Percentiles rank a stretch among this genome's conserved stretches.
Conservation (phyloP, 2,888 invertebrate genomes). For the Rhagonycha fulva region DNA sequence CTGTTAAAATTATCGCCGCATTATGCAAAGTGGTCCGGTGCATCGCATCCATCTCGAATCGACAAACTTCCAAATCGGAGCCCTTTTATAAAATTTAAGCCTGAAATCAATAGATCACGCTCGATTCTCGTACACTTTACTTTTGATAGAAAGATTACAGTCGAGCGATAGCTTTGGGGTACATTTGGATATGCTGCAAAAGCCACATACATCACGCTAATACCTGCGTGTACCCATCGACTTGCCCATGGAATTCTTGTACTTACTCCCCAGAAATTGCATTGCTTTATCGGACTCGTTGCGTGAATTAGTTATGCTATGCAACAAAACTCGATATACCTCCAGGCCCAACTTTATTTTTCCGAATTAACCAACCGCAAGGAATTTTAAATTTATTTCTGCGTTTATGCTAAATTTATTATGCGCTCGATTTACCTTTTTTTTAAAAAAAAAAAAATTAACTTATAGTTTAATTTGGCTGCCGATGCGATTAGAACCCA, state of each 20-base stretch:
- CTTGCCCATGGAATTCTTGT: slow-evolving; percentile 28
- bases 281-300: slow-evolving; percentile 24
- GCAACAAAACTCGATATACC: slow-evolving; percentile 22
- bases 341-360: neutral
- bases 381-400: neutral
- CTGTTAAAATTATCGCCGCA: slow-evolving; percentile 8
- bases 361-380: neutral
- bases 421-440: neutral
- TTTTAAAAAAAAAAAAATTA: too few relatives aligned
- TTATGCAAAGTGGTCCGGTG: slow-evolving; percentile 28
- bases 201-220: slow-evolving; percentile 33
- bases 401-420: neutral
- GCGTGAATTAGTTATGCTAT: slow-evolving; percentile 32
- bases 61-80: slow-evolving; percentile 11
- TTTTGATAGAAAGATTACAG: slow-evolving; percentile 51
- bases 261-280: slow-evolving; percentile 1
- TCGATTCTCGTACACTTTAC: slow-evolving; percentile 43
- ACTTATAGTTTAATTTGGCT: too few relatives aligned
- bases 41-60: slow-evolving; percentile 15
- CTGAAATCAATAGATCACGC: slow-evolving; percentile 48
- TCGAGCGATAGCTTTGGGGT: slow-evolving; percentile 23
- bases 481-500: too few relatives aligned
- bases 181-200: slow-evolving; percentile 26
- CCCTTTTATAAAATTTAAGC: slow-evolving; percentile 18
- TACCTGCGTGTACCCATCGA: slow-evolving; percentile 22